These are phyloP conservation scores for Borostomias antarcticus DNA, from an alignment of 2,797 vertebrate genomes.

Conservation along the genomic window DNA sequence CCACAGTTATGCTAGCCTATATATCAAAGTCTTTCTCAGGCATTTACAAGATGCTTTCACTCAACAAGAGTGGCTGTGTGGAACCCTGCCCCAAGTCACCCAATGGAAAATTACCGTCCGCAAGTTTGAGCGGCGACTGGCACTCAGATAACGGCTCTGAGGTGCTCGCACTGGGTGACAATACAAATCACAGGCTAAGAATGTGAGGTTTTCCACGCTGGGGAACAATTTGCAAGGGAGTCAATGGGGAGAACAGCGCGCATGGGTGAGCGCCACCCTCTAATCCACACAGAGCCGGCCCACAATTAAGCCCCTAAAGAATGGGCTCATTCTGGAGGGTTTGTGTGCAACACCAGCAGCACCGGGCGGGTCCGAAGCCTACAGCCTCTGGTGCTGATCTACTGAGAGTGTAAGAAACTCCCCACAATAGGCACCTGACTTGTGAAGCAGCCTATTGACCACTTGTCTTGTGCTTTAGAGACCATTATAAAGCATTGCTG, in stretches of 20 bases:
- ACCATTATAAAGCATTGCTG: too few species aligned
- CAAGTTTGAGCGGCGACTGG: constrained; percentile 19
- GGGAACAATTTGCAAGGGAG: constrained; percentile 42
- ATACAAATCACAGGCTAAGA: constrained; percentile 55
- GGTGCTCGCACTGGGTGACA: constrained; percentile 13
- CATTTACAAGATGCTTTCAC: background rate
- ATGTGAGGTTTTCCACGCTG: constrained; percentile 66
- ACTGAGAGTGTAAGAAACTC: too few species aligned
- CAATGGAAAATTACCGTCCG: constrained; percentile 44
- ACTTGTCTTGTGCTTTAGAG: too few species aligned
- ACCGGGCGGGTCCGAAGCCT: background rate
- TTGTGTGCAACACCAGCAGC: background rate
- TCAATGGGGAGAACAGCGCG: constrained; percentile 47
- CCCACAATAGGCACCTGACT: too few species aligned
- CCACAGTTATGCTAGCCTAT: background rate
- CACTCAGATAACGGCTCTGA: background rate
- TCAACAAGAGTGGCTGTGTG: background rate
- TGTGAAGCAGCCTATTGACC: too few species aligned
- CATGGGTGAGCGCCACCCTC: constrained; percentile 13
- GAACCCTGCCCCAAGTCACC: background rate
- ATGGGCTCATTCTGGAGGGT: constrained; percentile 46
- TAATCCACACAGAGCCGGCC: constrained; percentile 16
- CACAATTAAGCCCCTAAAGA: constrained; percentile 46
- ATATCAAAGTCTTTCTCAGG: background rate
- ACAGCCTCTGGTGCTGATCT: too few species aligned